These are phyloP conservation scores for Pleuronectes platessa DNA, from an alignment of 2,113 vertebrate species.

Conservation along the genomic window DNA sequence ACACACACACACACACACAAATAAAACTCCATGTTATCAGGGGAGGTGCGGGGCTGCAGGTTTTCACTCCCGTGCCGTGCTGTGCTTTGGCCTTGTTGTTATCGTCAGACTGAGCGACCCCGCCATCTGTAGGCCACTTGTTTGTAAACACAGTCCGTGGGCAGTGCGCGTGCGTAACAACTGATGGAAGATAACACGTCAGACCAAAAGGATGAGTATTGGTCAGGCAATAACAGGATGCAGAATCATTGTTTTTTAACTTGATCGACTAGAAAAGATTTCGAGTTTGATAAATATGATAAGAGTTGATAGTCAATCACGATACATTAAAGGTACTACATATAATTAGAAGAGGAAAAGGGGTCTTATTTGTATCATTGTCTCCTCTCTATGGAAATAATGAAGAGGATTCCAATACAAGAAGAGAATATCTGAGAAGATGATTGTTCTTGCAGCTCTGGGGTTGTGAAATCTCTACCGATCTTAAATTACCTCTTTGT, in stretches of 20 bases:
- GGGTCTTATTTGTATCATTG: neutral
- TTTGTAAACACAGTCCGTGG: conserved; percentile 81
- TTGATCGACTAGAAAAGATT: neutral
- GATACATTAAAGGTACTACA: neutral
- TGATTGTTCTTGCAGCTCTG: too few species aligned
- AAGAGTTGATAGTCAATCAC: too few species aligned
- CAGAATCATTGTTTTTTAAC: neutral
- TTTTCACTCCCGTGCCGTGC: neutral
- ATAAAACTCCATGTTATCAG: neutral
- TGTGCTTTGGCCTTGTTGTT: conserved; percentile 30
- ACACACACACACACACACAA: too few species aligned
- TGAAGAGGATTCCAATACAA: too few species aligned
- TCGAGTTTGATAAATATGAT: neutral
- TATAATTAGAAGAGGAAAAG: neutral
- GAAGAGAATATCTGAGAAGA: too few species aligned
- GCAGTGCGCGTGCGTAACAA: neutral
- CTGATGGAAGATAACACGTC: neutral
- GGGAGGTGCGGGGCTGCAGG: neutral
- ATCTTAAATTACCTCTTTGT: too few species aligned
- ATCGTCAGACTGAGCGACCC: conserved; percentile 41
- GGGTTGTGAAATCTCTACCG: too few species aligned
- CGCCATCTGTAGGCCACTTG: conserved; percentile 64
- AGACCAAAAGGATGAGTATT: conserved; percentile 3
- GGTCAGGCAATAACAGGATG: neutral
- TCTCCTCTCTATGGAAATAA: neutral